These are phyloP conservation scores for Scopus umbretta DNA, from an alignment of 2,113 vertebrate species.

Conservation along the genomic window DNA sequence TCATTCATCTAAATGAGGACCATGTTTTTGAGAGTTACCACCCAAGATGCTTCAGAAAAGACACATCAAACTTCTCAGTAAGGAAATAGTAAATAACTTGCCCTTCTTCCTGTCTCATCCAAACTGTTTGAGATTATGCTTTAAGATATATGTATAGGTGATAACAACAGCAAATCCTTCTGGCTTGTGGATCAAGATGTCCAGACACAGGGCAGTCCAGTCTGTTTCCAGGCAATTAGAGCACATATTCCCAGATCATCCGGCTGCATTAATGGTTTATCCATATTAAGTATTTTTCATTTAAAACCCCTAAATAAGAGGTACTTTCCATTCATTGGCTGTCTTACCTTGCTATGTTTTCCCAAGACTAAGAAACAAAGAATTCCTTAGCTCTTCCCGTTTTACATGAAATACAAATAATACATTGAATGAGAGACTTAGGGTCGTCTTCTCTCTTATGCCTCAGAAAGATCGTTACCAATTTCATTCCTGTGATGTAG, in stretches of 20 bases:
- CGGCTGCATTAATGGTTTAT: not conserved
- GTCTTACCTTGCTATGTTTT: not conserved
- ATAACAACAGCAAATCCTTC: not conserved
- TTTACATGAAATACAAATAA: not conserved
- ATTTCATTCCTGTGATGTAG: not conserved
- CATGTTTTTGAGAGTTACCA: not conserved
- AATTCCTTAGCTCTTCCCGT: not conserved
- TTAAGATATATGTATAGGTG: not conserved
- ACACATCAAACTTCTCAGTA: not conserved
- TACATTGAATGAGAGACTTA: not conserved
- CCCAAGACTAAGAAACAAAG: not conserved
- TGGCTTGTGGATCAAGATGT: not conserved
- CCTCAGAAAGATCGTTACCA: not conserved
- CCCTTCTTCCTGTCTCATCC: not conserved
- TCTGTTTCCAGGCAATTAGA: not conserved
- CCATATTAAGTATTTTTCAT: not conserved
- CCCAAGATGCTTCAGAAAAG: not conserved
- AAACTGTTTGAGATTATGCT: not conserved
- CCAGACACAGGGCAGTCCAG: not conserved
- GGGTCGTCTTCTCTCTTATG: not conserved
- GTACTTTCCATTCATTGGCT: not conserved
- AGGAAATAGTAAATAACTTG: not conserved
- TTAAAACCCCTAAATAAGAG: not conserved
- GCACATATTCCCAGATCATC: not conserved
- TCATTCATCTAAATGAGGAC: not conserved